Conservation (phyloP, 1,140 invertebrate species). For the Lordiphosa collinella region DNA sequence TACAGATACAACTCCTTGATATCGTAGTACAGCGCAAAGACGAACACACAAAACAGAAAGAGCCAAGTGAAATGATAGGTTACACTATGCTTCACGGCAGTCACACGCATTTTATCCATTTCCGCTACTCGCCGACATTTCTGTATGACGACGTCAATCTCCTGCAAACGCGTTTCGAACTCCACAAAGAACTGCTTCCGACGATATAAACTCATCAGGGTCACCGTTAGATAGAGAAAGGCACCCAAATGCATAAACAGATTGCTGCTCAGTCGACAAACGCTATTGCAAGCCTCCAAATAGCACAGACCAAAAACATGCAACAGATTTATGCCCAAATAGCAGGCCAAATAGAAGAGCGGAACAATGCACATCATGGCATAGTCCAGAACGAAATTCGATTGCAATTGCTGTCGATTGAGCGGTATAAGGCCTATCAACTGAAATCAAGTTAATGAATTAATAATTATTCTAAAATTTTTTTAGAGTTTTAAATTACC, state of each 20-base stretch:
- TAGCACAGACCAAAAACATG: constrained; percentile 23
- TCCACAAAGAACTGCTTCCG: constrained; percentile 66
- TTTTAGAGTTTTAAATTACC: constrained; percentile 15
- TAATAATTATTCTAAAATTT: too few species aligned
- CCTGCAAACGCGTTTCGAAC: constrained; percentile 51
- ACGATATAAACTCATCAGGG: constrained; percentile 54
- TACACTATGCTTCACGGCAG: constrained; percentile 44
- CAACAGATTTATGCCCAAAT: constrained; percentile 38
- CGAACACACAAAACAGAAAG: constrained; percentile 51
- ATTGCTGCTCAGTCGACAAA: constrained; percentile 56
- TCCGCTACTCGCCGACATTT: constrained; percentile 55
- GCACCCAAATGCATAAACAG: constrained; percentile 64
- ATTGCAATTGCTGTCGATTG: constrained; percentile 40
- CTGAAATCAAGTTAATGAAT: constrained; percentile 26
- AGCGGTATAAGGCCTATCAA: constrained; percentile 66
- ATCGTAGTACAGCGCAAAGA: constrained; percentile 55
- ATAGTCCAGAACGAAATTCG: constrained; percentile 54
- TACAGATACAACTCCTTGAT: constrained; percentile 43
- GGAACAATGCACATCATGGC: constrained; percentile 62
- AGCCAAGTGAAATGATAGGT: constrained; percentile 66
- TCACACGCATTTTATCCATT: constrained; percentile 39
- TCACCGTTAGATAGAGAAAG: constrained; percentile 61
- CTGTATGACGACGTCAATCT: constrained; percentile 51
- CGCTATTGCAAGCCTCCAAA: constrained; percentile 50
- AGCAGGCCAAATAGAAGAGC: constrained; percentile 54